These are phyloP conservation scores for Percina caprodes DNA, from an alignment of 2,113 vertebrate species.

Conservation along the genomic window DNA sequence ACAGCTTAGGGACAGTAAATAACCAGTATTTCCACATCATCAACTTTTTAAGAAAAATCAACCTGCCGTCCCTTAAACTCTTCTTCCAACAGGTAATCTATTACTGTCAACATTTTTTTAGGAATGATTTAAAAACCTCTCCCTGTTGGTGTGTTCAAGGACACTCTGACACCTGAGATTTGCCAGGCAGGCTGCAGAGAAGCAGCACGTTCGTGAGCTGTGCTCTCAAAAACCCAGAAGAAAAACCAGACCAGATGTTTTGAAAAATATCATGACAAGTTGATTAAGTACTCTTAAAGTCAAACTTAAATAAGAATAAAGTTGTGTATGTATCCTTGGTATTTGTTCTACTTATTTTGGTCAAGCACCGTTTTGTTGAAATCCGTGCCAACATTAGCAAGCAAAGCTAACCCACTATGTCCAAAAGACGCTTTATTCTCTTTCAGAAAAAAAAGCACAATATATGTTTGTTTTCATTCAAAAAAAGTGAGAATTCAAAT, in stretches of 20 bases:
- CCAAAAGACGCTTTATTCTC: background rate
- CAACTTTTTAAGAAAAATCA: background rate
- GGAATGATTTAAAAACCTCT: background rate
- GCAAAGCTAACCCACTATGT: background rate
- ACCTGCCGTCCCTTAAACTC: background rate
- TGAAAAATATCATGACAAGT: background rate
- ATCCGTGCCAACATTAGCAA: background rate
- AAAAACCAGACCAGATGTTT: background rate
- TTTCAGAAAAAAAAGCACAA: background rate
- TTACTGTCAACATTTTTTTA: constrained; percentile 18
- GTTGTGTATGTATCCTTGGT: background rate
- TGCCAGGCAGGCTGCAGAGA: constrained; percentile 3
- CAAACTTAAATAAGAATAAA: background rate
- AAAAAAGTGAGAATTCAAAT: background rate
- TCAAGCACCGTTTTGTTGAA: background rate
- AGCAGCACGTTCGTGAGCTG: background rate
- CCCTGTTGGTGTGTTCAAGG: constrained; percentile 30
- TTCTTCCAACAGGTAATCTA: constrained; percentile 3
- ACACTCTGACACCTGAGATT: constrained; percentile 17
- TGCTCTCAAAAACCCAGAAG: background rate
- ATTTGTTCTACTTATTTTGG: background rate
- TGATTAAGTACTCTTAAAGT: background rate
- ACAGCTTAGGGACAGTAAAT: background rate
- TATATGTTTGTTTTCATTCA: background rate
- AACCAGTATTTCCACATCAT: background rate